Evolutionary conservation across 2,888 invertebrate species (phyloP).

Genomic region (Scaeva pyrastri): DNA sequence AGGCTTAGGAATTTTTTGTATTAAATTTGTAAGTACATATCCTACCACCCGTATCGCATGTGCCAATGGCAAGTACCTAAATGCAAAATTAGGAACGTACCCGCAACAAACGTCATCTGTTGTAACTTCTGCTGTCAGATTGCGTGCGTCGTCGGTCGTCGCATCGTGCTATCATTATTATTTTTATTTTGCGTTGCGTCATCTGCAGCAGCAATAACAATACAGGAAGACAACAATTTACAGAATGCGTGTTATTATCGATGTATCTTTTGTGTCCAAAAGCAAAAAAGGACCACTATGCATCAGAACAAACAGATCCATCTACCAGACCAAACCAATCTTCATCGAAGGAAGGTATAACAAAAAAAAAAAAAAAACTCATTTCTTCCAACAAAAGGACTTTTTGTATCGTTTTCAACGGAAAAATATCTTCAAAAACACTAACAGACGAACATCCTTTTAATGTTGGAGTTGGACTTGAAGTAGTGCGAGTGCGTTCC

Average conservation of each 20-base stretch:
- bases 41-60: slow-evolving; percentile 74
- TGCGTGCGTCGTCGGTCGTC: slow-evolving; percentile 69
- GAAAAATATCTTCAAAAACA: slow-evolving; percentile 50
- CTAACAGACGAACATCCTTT: slow-evolving; percentile 53
- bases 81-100: too few species aligned
- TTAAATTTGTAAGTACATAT: slow-evolving; percentile 30
- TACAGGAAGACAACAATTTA: slow-evolving; percentile 72
- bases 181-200: slow-evolving; percentile 60
- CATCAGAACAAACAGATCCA: not conserved
- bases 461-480: too few species aligned
- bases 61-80: slow-evolving; percentile 49
- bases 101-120: slow-evolving; percentile 72
- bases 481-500: slow-evolving; percentile 69
- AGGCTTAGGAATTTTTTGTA: slow-evolving; percentile 43
- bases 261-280: slow-evolving; percentile 48
- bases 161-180: not conserved
- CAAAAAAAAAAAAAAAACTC: slow-evolving; percentile 17
- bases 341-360: too few species aligned
- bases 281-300: slow-evolving; percentile 15
- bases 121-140: slow-evolving; percentile 43
- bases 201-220: slow-evolving; percentile 51
- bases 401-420: slow-evolving; percentile 62
- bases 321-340: not conserved
- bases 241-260: slow-evolving; percentile 68
- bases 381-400: slow-evolving; percentile 63